Base-by-base conservation (phyloP, 2,797 vertebrate genomes). In the Pempheris klunzingeri region DNA sequence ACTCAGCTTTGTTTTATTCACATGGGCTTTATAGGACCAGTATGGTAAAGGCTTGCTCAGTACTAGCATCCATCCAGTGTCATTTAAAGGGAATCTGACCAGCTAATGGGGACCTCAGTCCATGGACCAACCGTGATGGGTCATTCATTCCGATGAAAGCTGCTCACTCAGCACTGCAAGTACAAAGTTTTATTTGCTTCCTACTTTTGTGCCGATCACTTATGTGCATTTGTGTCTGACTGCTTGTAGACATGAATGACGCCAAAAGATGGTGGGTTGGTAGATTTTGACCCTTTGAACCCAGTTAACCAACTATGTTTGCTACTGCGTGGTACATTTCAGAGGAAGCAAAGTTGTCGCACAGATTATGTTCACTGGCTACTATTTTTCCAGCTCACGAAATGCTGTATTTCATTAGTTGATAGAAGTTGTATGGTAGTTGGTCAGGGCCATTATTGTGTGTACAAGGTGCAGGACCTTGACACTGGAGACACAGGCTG, bases 1-100 rank as follows among this genome's bases (percentile, higher is more conserved):
- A 44, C 46, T 55, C 47, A 62, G 43, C 62, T 80, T 65, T 82
- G 41, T 69, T 58, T 53, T 38, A 66, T 80, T 78, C 71, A 67
- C 38, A 66, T 28, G 15, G 44, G 47, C 54, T 79, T 63, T 74
- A 52, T 32, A 7, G 36, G 43, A 17, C 36, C 49, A 14, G 26
- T 12, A 18, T 64, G 44, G 24, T 61, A 12, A 74, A 50, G 52
- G 24, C 46, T 36, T 38, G 53, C 8, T 46, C 34, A 12, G 43
- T 22, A n/a, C n/a, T 36, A 13, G 41, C 54, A 39, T 59, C 22
- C 54, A 39, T 59, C 22, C n/a, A 54, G 18, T 68, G 58, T 60
- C 52, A 61, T 71, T 52, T 73, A 59, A 53, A 53, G 43, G 46
- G 44, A 64, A 52, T 73, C 38, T 62, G 62, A 62, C 17, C 58